Conservation (phyloP, 2,888 invertebrate species). For the Erebia aethiops region DNA sequence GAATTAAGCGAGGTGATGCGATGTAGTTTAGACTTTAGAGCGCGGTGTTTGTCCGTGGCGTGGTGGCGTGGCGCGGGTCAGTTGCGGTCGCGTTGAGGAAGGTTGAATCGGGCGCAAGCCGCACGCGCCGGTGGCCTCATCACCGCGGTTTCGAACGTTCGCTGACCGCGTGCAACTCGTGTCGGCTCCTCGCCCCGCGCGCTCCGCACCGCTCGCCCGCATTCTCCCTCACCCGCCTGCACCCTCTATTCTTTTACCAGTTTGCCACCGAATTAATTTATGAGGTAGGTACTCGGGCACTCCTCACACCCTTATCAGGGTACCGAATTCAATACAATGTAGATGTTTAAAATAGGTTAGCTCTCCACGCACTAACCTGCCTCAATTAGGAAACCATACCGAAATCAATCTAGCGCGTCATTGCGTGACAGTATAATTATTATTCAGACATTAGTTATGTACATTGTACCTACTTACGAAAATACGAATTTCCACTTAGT, state of each 20-base stretch:
- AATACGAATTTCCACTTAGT: too few relatives aligned
- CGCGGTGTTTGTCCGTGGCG: constrained; percentile 48
- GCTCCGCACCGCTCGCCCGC: constrained; percentile 45
- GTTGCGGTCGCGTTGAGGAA: constrained; percentile 83
- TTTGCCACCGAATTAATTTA: constrained; percentile 39
- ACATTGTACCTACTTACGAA: too few relatives aligned
- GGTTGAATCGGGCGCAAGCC: constrained; percentile 82
- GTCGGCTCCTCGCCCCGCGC: constrained; percentile 69
- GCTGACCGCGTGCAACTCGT: constrained; percentile 81
- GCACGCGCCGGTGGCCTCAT: constrained; percentile 77
- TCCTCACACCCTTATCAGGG: constrained; percentile 29
- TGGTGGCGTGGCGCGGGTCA: constrained; percentile 69
- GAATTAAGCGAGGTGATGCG: constrained; percentile 36
- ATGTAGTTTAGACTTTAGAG: constrained; percentile 8
- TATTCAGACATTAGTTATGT: not conserved
- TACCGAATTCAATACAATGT: constrained; percentile 33
- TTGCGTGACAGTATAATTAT: constrained; percentile 20
- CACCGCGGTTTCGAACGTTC: constrained; percentile 76
- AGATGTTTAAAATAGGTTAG: constrained; percentile 37
- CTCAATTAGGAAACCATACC: constrained; percentile 44
- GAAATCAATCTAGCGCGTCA: constrained; percentile 35
- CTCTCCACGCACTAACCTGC: constrained; percentile 44
- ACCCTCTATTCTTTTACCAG: constrained; percentile 48
- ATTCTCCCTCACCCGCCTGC: constrained; percentile 50
- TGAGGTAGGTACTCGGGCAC: constrained; percentile 21